Evolutionary conservation across 1,140 invertebrate genomes (phyloP), one percentile per base, ranked within the genome.

Genomic region (Steinernema feltiae): DNA sequence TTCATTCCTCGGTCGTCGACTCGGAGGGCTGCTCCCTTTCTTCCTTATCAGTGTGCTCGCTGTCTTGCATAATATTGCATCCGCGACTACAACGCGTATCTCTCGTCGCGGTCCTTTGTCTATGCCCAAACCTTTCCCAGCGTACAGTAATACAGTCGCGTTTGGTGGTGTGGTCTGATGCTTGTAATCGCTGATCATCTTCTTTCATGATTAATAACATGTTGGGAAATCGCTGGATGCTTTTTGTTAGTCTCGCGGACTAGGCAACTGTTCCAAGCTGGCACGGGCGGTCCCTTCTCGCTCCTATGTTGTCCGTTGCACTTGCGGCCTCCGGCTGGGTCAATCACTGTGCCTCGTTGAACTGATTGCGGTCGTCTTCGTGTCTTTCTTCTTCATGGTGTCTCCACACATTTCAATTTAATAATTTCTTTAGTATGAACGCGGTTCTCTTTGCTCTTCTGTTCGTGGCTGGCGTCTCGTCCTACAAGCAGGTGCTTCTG

Each of bases 401-500:
- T n/a, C n/a, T n/a, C n/a, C n/a, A n/a, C n/a, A n/a, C n/a, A n/a
- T n/a, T n/a, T n/a, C n/a, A n/a, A n/a, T n/a, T n/a, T n/a, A n/a
- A n/a, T n/a, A 29, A 35, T 48, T 1, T 18, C 71, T 48, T 74
- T 29, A 29, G 69, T 24, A 74, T 74, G 73, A 74, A 74, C 69
- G 30, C 70, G 2, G 18, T 75, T 18, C 29, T 76, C 24, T 29
- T 75, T n/a, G 2, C 30, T 3, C n/a, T 48, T 17, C 1, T 46
- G 24, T 41, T 73, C 32, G 31, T 48, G 21, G 74, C 29, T 1
- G 41, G 48, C 35, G 73, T 35, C 29, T 21, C 48, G 3, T 30
- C 74, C 29, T 41, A 80, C 71, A 80, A 79, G 78, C 24, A 74
- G 32, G 73, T 21, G 1, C 70, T 80, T 75, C 70, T 80, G 17